A percentile compares a stretch with the other conserved stretches of the same genome.
phyloP scores from a whole-genome alignment of 2,888 invertebrate species.

The Cheilosia scutellata region DNA sequence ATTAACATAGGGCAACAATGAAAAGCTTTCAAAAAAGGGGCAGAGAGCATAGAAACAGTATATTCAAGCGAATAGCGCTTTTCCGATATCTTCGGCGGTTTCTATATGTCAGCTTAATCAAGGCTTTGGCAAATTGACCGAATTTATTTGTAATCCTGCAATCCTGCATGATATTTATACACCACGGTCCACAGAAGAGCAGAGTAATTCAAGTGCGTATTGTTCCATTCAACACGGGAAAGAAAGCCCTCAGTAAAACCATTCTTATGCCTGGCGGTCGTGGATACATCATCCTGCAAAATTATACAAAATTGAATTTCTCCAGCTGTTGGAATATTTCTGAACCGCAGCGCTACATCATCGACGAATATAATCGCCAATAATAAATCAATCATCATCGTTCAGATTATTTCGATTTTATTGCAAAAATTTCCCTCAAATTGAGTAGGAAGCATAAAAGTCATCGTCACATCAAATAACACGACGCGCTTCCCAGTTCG shows the following conservation, averaged over 20 bases:
- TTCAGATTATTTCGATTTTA: slow-evolving; percentile 38
- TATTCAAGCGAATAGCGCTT: no score
- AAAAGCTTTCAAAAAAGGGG: no score
- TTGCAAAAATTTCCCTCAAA: slow-evolving; percentile 37
- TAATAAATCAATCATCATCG: slow-evolving; percentile 51
- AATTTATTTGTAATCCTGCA: no score
- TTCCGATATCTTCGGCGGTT: no score
- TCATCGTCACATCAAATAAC: slow-evolving; percentile 1
- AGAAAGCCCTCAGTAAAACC: not conserved
- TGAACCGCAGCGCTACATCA: not conserved
- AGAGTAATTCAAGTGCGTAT: not conserved
- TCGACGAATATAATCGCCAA: slow-evolving; percentile 8
- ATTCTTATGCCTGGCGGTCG: not conserved
- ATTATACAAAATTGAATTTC: no score
- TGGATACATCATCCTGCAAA: not conserved
- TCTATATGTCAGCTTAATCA: no score
- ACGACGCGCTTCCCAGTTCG: not conserved
- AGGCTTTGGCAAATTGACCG: no score
- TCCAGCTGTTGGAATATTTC: no score
- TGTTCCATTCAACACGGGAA: not conserved
- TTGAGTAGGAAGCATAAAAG: slow-evolving; percentile 50
- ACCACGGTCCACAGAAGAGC: no score
- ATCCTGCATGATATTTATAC: no score
- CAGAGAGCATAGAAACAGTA: no score
- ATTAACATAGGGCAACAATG: no score